Percentiles rank a stretch among this genome's conserved stretches.
Evolutionary conservation across 2,797 vertebrate genomes (phyloP).

Genomic region (Crocodylus rhombifer): DNA sequence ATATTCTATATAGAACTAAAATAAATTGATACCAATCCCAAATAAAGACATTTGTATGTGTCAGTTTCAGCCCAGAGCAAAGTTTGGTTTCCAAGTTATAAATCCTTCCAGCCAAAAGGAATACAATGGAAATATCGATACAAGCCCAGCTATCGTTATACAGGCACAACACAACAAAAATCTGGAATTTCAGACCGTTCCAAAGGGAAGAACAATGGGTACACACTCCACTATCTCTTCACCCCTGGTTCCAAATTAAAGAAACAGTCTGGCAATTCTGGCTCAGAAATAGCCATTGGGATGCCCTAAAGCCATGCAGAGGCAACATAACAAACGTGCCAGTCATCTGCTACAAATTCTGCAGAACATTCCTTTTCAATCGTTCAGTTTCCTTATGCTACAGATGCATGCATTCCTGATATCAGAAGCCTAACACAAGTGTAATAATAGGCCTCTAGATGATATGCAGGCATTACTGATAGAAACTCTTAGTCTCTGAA

Average conservation of each 20-base stretch:
- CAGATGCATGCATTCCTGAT: not conserved
- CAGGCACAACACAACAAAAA: constrained; percentile 4
- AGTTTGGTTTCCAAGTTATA: constrained; percentile 15
- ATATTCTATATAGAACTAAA: not conserved
- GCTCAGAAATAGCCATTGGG: not conserved
- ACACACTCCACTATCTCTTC: not conserved
- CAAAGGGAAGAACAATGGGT: not conserved
- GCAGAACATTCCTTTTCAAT: not conserved
- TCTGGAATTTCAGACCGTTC: not conserved
- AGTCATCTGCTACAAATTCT: not conserved
- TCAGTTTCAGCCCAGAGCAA: not conserved
- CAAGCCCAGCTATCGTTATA: not conserved
- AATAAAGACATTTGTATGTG: not conserved
- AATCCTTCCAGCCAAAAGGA: not conserved
- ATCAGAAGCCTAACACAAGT: not conserved
- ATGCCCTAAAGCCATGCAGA: not conserved
- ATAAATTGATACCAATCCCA: not conserved
- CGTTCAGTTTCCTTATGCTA: not conserved
- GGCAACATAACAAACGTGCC: not conserved
- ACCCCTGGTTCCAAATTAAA: not conserved
- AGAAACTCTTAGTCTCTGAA: not conserved
- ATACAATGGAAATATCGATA: not conserved
- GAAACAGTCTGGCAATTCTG: not conserved
- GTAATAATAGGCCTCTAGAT: not conserved
- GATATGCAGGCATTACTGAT: not conserved